Evolutionary conservation across 2,888 invertebrate genomes (phyloP).

Genomic region (Allacma fusca): DNA sequence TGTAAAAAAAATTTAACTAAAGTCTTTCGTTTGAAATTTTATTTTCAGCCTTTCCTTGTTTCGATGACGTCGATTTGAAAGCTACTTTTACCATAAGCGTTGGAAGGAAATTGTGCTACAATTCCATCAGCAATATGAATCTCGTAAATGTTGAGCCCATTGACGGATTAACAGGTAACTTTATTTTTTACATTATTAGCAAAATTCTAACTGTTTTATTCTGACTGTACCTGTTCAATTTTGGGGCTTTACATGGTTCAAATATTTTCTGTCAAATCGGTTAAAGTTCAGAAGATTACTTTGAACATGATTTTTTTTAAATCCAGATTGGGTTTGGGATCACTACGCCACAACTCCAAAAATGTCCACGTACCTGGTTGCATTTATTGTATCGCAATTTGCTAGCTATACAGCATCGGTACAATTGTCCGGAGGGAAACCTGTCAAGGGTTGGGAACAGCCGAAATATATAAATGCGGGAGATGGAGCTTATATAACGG

Average conservation of each 20-base stretch:
- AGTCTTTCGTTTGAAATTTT: not conserved
- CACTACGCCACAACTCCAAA: constrained; percentile 55
- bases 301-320: not conserved
- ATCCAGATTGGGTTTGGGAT: constrained; percentile 57
- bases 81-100: constrained; percentile 55
- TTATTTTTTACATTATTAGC: no score
- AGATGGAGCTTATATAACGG: constrained; percentile 49
- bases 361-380: constrained; percentile 59
- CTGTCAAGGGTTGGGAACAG: constrained; percentile 49
- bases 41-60: constrained; percentile 50
- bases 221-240: no score
- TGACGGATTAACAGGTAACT: constrained; percentile 44
- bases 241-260: no score
- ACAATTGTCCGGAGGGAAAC: constrained; percentile 50
- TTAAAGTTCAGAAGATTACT: not conserved
- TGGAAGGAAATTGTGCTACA: constrained; percentile 50
- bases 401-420: constrained; percentile 49
- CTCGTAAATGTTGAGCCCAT: no score
- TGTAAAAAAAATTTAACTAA: not conserved
- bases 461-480: constrained; percentile 28
- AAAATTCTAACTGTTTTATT: no score
- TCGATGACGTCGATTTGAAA: constrained; percentile 54
- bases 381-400: constrained; percentile 55
- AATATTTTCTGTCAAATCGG: no score
- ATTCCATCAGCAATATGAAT: no score